phyloP scores from a whole-genome alignment of 2,113 vertebrate genomes.

The Columbina picui region DNA sequence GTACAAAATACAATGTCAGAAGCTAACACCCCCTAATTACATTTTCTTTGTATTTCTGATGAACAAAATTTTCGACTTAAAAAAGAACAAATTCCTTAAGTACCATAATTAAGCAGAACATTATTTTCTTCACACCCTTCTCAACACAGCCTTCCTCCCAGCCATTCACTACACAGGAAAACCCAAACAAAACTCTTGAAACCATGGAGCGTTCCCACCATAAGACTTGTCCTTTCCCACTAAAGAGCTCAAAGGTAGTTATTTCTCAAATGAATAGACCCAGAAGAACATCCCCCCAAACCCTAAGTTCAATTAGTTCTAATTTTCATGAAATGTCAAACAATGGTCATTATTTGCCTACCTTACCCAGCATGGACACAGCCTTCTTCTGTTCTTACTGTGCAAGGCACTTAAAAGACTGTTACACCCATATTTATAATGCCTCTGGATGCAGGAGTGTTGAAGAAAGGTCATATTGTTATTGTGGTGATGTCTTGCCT shows the following conservation, averaged over 20 bases:
- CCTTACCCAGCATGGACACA: fast-evolving
- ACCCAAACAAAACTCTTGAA: not conserved
- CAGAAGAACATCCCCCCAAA: not conserved
- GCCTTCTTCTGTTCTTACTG: not conserved
- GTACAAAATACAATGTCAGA: not conserved
- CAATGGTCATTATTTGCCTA: not conserved
- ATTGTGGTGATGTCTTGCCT: not conserved
- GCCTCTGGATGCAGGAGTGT: not conserved
- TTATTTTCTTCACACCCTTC: not conserved
- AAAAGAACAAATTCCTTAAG: not conserved
- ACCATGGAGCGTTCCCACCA: not conserved
- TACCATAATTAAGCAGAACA: not conserved
- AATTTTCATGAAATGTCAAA: not conserved
- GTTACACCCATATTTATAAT: not conserved
- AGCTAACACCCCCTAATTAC: not conserved
- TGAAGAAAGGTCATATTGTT: not conserved
- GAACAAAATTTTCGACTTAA: not conserved
- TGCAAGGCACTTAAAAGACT: not conserved
- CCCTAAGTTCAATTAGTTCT: not conserved
- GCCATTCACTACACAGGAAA: not conserved
- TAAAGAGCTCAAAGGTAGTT: not conserved
- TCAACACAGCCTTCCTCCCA: not conserved
- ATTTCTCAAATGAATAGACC: not conserved
- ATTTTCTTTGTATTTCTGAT: not conserved
- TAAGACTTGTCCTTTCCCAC: not conserved